phyloP scores from a whole-genome alignment of 53 echinoderm and acorn worm species.

The Echinarachnius parma region DNA sequence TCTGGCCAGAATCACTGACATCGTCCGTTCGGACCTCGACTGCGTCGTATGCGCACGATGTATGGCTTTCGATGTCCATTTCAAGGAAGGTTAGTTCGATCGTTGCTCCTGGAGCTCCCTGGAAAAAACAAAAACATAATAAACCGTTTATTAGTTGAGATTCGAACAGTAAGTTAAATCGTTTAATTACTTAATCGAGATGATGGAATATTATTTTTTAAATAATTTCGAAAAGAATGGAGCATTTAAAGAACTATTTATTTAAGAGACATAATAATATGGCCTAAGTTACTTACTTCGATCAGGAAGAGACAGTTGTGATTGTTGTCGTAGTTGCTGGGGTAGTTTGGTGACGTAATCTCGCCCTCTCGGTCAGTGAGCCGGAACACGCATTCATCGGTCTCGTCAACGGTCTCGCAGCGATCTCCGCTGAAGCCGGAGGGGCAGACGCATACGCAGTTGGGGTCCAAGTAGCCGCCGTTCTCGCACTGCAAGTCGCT shows the following conservation, averaged over 20 bases:
- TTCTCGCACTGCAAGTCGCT: conserved; percentile 27
- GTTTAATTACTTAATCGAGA: too few species aligned
- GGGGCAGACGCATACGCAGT: conserved; percentile 47
- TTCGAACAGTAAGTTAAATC: too few species aligned
- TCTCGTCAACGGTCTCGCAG: conserved; percentile 26
- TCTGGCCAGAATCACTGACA: conserved; percentile 8
- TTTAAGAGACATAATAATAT: neutral
- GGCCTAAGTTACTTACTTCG: conserved; percentile 19
- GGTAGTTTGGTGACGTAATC: conserved; percentile 57
- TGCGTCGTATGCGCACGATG: conserved; percentile 10
- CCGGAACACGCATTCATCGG: conserved; percentile 8
- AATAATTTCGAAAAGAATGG: too few species aligned
- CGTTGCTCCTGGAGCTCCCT: conserved; percentile 19
- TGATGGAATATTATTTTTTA: too few species aligned
- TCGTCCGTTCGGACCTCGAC: conserved; percentile 37
- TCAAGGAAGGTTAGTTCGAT: conserved; percentile 20
- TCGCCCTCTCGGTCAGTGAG: conserved; percentile 33
- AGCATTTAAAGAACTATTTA: neutral
- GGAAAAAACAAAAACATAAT: too few species aligned
- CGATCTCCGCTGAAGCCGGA: conserved; percentile 37
- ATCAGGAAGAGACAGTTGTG: conserved; percentile 35
- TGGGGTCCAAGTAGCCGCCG: conserved; percentile 41
- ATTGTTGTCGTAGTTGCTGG: conserved; percentile 40
- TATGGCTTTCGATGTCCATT: conserved; percentile 8
- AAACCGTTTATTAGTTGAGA: too few species aligned